Percentiles rank a stretch among this genome's conserved stretches.
Evolutionary conservation across 2,113 vertebrate species (phyloP).

Genomic region (Climacteris rufus): DNA sequence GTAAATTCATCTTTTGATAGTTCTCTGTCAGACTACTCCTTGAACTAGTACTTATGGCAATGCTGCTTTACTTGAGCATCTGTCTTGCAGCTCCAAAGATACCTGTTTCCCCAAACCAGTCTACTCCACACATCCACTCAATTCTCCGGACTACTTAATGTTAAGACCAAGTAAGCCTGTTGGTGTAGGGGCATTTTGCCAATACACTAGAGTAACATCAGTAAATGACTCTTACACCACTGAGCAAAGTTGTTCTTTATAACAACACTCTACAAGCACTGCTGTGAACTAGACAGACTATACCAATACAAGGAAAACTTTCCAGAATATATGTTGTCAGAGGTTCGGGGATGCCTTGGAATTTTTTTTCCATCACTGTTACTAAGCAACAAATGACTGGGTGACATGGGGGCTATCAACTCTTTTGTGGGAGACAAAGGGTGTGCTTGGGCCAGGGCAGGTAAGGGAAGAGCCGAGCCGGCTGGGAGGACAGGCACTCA

Average conservation of each 20-base stretch:
- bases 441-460: too few species aligned
- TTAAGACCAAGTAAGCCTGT: background rate
- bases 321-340: too few species aligned
- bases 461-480: too few species aligned
- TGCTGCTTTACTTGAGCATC: background rate
- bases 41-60: background rate
- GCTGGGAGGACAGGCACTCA: too few species aligned
- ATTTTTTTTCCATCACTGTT: too few species aligned
- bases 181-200: background rate
- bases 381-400: too few species aligned
- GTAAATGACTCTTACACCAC: background rate
- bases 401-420: too few species aligned
- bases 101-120: background rate
- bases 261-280: background rate
- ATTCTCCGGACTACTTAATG: background rate
- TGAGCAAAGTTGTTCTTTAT: background rate
- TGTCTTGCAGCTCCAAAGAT: background rate
- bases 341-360: too few species aligned
- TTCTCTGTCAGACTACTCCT: background rate
- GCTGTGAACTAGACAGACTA: background rate
- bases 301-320: background rate
- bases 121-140: background rate
- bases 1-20: background rate
- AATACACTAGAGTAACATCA: background rate
- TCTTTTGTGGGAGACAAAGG: too few species aligned